These are phyloP conservation scores for Lamproptera curius DNA, from an alignment of 2,888 invertebrate species.

Conservation along the genomic window DNA sequence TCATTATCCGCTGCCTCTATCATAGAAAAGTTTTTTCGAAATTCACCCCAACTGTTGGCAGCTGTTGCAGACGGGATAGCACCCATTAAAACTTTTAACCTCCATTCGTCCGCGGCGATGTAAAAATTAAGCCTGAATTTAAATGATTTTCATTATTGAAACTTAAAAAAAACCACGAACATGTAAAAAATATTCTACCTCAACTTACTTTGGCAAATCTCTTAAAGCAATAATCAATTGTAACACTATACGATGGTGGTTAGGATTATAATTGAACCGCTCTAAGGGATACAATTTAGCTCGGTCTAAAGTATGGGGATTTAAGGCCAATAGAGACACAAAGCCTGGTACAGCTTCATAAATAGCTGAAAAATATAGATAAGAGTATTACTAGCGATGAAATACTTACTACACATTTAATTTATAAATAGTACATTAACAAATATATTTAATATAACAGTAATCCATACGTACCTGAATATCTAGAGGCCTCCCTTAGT, in stretches of 20 bases:
- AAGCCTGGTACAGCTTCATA: conserved; percentile 76
- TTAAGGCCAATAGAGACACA: conserved; percentile 70
- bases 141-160: conserved; percentile 1
- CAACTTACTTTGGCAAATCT: conserved; percentile 72
- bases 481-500: conserved; percentile 64
- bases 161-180: too few relatives aligned
- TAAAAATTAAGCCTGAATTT: conserved; percentile 74
- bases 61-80: conserved; percentile 50
- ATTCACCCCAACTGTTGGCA: conserved; percentile 69
- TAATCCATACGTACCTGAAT: conserved; percentile 71
- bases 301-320: conserved; percentile 67
- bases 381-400: too few relatives aligned
- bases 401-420: too few relatives aligned
- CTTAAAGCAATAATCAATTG: conserved; percentile 74
- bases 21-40: conserved; percentile 65
- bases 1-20: conserved; percentile 66
- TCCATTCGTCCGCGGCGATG: conserved; percentile 76
- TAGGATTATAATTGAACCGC: conserved; percentile 59
- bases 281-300: conserved; percentile 65
- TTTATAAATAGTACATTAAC: too few relatives aligned
- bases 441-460: too few relatives aligned
- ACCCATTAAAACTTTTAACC: conserved; percentile 64
- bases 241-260: conserved; percentile 66
- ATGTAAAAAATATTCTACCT: too few relatives aligned
- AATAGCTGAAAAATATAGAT: conserved; percentile 53